Conservation (phyloP, 2,888 invertebrate species). For the Linyphia triangularis region DNA sequence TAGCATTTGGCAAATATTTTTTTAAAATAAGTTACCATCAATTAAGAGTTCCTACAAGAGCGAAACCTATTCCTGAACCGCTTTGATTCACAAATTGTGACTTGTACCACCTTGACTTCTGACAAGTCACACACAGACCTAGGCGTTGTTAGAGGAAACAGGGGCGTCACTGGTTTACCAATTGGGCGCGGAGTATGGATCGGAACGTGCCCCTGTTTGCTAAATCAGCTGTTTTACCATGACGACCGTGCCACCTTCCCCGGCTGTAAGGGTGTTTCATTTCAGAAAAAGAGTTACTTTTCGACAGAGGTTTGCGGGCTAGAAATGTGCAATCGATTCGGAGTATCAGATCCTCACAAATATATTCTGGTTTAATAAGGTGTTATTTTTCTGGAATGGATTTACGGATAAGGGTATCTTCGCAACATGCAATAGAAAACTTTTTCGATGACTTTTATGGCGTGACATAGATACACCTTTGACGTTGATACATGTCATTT, state of each 20-base stretch:
- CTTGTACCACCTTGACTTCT: too few species aligned
- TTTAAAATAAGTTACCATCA: too few species aligned
- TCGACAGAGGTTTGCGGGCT: constrained; percentile 20
- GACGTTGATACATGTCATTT: too few species aligned
- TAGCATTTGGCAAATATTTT: too few species aligned
- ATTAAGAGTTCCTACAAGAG: too few species aligned
- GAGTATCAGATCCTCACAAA: neutral
- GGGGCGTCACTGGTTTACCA: constrained; percentile 22
- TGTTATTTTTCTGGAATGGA: too few species aligned
- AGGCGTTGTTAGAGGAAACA: constrained; percentile 28
- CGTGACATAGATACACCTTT: too few species aligned
- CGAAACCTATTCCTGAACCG: too few species aligned
- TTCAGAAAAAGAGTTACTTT: constrained; percentile 32
- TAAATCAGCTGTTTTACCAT: constrained; percentile 60
- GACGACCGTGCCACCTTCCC: constrained; percentile 43
- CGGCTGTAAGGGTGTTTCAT: constrained; percentile 19
- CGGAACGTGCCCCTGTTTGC: constrained; percentile 30
- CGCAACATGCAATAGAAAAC: too few species aligned
- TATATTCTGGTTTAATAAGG: neutral
- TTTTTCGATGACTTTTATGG: too few species aligned
- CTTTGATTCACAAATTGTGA: too few species aligned
- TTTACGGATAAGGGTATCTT: too few species aligned
- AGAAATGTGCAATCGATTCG: constrained; percentile 23
- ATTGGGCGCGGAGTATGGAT: constrained; percentile 9
- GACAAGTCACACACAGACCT: neutral